Evolutionary conservation across 2,797 vertebrate genomes (phyloP), one percentile per base, ranked within the genome.

Genomic region (Poeciliopsis gracilis): DNA sequence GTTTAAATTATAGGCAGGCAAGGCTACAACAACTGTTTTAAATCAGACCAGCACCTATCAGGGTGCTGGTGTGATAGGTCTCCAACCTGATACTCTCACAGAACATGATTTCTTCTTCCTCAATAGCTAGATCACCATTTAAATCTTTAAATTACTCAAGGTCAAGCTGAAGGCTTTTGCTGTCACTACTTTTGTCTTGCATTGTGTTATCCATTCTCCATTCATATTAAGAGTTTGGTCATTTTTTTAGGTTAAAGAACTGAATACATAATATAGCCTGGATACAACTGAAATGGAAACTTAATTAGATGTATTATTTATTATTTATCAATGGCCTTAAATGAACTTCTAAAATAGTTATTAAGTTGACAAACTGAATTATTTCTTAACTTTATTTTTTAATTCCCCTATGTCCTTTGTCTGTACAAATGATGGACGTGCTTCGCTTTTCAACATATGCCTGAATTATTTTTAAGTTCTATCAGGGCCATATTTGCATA

Each of bases 401-500:
- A 36, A 25, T 70, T 43, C 20, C 80, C 46, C 55, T 43, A 30
- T 70, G 71, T n/a, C 51, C 5, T 77, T 76, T 2, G 2, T 80
- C 75, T 78, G 81, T 45, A 16, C 43, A 81, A 59, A 79, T 61
- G 43, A 77, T 72, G 74, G 43, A 5, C 11, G 72, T 76, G 55
- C 25, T 57, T 57, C 84, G 79, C 78, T 49, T 86, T 80, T 78
- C 36, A 84, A 80, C 86, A 91, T 88, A 84, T 87, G 88, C 79
- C 45, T 71, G 78, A 86, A 80, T 90, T 89, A 90, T 86, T 89
- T 88, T 84, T 82, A 87, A 89, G 89, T 79, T 84, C 77, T 76
- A 79, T 85, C 79, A 61, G 80, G 89, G 80, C 78, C 82, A 28
- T 63, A 80, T 87, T 79, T 91, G 87, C 73, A 74, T 75, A 88